phyloP scores from a whole-genome alignment of 2,113 vertebrate species.

The Hypanus sabinus region DNA sequence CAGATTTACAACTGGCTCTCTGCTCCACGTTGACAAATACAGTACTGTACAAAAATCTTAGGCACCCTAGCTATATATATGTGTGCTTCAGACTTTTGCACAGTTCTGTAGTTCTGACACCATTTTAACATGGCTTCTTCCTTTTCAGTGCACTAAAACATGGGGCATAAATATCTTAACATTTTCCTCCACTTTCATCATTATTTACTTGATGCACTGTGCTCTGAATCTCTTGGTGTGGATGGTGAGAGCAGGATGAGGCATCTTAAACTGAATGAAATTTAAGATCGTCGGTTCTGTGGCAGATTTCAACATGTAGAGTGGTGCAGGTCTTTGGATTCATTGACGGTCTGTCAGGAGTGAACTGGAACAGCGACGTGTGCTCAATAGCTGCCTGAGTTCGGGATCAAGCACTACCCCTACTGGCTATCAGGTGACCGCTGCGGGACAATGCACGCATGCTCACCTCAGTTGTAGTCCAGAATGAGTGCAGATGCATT shows the following conservation, averaged over 20 bases:
- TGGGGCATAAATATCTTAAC: no score
- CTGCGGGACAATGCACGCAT: no score
- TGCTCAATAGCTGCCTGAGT: background rate
- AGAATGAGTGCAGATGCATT: background rate
- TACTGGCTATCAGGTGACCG: background rate
- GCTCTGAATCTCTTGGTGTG: background rate
- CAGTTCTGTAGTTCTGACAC: background rate
- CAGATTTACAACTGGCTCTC: no score
- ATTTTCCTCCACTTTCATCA: background rate
- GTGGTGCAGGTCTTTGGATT: background rate
- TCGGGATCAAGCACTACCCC: background rate
- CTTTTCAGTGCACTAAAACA: background rate
- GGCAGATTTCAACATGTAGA: background rate
- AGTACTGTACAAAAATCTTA: no score
- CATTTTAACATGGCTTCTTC: background rate
- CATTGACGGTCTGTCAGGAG: background rate
- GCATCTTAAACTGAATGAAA: background rate
- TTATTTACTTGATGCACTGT: background rate
- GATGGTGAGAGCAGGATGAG: background rate
- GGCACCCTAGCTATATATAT: no score
- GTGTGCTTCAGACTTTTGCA: no score
- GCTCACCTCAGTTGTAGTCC: background rate
- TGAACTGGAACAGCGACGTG: background rate
- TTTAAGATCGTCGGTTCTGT: background rate
- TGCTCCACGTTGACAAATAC: no score